phyloP scores from a whole-genome alignment of 1,140 invertebrate genomes.

The Brachionus calyciflorus region DNA sequence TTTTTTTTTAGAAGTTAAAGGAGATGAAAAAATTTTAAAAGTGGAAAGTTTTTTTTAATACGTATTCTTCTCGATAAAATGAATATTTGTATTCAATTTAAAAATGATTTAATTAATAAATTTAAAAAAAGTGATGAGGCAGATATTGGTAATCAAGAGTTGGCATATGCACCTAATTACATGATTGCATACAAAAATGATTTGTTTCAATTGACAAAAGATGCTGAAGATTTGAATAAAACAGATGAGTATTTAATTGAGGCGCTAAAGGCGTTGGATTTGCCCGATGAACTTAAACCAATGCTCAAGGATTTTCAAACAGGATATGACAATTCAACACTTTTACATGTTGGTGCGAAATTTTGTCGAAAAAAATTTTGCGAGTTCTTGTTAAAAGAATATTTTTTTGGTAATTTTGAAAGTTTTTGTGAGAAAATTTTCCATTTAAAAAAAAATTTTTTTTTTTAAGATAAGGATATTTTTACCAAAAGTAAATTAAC shows the following conservation, averaged over 20 bases:
- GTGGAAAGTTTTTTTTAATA: no score
- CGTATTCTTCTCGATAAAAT: no score
- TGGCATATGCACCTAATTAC: background rate
- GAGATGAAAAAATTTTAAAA: no score
- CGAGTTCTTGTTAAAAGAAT: conserved; percentile 2
- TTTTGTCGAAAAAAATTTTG: conserved; percentile 35
- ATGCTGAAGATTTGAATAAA: conserved; percentile 34
- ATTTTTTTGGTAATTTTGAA: background rate
- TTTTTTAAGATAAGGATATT: conserved; percentile 19
- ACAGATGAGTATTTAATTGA: conserved; percentile 30
- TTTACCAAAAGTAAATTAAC: conserved; percentile 23
- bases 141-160: background rate
- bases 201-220: conserved; percentile 12
- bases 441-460: no score
- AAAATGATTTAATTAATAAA: conserved; percentile 15
- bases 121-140: conserved; percentile 15
- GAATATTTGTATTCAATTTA: background rate
- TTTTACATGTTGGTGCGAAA: conserved; percentile 29
- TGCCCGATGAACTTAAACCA: conserved; percentile 12
- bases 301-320: conserved; percentile 29
- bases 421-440: background rate
- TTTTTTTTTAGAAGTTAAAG: no score
- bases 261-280: background rate
- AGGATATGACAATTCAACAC: conserved; percentile 35
- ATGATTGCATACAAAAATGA: conserved; percentile 22